Conservation (phyloP, 64 coral and sea anemone species). For the Montipora efflorescens region DNA sequence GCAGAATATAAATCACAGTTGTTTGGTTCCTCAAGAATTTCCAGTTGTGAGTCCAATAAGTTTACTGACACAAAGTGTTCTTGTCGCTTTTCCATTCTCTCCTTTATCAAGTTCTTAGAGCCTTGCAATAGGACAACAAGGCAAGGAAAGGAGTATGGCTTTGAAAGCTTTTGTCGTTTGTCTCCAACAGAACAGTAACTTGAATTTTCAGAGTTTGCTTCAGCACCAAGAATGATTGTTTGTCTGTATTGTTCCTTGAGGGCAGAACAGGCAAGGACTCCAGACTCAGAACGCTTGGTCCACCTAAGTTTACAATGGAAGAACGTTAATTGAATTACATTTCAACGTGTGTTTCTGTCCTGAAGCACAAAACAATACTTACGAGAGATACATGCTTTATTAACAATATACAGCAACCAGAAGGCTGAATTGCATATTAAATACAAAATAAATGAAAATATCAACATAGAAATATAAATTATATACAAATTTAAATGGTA, state of each 20-base stretch:
- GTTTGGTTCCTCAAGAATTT: constrained; percentile 74
- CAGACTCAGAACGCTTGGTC: constrained; percentile 76
- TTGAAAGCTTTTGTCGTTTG: constrained; percentile 42
- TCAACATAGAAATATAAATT: too few species aligned
- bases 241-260: constrained; percentile 88
- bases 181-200: constrained; percentile 53
- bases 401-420: too few species aligned
- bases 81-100: constrained; percentile 69
- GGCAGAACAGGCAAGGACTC: constrained; percentile 90
- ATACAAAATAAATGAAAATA: too few species aligned
- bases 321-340: not conserved
- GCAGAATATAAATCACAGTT: constrained; percentile 59
- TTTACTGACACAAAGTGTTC: constrained; percentile 83
- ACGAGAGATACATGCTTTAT: too few species aligned
- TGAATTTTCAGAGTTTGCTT: constrained; percentile 41
- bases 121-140: constrained; percentile 72
- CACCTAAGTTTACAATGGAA: constrained; percentile 61
- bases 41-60: constrained; percentile 86
- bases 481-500: too few species aligned
- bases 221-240: constrained; percentile 83
- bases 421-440: too few species aligned
- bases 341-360: too few species aligned
- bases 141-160: not conserved
- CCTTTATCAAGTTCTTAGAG: constrained; percentile 63
- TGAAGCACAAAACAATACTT: too few species aligned